phyloP scores from a whole-genome alignment of 1,140 invertebrate species.

The Drosophila cardini region DNA sequence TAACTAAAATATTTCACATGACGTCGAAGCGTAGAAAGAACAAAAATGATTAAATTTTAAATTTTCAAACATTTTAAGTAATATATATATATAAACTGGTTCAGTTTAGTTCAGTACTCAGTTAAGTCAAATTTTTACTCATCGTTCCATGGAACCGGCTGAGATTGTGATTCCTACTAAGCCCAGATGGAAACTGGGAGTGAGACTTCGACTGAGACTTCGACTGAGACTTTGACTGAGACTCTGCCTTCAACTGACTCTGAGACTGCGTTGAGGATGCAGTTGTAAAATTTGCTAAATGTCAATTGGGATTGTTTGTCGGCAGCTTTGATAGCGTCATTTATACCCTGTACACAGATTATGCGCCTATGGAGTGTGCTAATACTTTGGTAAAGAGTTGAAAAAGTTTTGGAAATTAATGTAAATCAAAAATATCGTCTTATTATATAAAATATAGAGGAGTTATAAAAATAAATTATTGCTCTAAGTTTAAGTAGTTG shows the following conservation, averaged over 20 bases:
- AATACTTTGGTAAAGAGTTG: not conserved
- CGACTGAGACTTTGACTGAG: not conserved
- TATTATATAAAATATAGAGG: not conserved
- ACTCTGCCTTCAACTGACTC: not conserved
- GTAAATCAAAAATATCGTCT: too few relatives aligned
- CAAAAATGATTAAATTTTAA: slow-evolving; percentile 24
- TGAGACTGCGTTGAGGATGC: slow-evolving; percentile 48
- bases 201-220: not conserved
- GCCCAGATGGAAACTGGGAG: not conserved
- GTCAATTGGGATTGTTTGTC: slow-evolving; percentile 37
- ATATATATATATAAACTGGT: slow-evolving; percentile 42
- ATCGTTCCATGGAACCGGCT: slow-evolving; percentile 17
- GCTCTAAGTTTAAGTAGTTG: too few relatives aligned
- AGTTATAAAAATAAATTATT: too few relatives aligned
- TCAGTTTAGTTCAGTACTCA: slow-evolving; percentile 25
- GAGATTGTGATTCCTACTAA: not conserved
- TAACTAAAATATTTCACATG: slow-evolving; percentile 63
- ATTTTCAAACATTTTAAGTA: not conserved
- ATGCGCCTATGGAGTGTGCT: not conserved
- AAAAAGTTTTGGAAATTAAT: not conserved
- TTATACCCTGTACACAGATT: not conserved
- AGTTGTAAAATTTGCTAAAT: slow-evolving; percentile 51
- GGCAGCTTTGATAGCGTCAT: slow-evolving; percentile 14
- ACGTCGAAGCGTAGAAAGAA: slow-evolving; percentile 28
- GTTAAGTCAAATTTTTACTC: not conserved